Evolutionary conservation across 2,113 vertebrate genomes (phyloP).

Genomic region (Passer domesticus): DNA sequence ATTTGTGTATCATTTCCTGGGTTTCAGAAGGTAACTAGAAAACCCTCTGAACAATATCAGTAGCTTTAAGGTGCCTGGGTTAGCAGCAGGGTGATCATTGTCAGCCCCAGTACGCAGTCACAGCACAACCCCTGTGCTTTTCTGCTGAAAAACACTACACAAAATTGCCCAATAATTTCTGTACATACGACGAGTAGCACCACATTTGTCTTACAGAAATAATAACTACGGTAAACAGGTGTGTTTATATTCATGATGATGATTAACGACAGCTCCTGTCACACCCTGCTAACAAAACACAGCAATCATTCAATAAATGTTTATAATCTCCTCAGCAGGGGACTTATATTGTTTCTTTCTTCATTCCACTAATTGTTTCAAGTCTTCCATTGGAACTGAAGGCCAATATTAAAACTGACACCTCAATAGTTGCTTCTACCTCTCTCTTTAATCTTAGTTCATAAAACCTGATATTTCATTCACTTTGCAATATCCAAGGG

Average conservation of each 20-base stretch:
- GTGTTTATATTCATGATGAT: neutral
- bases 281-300: neutral
- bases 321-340: neutral
- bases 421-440: neutral
- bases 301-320: neutral
- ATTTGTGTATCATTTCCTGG: neutral
- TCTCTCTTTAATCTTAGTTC: neutral
- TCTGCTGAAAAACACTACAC: neutral
- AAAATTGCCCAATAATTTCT: neutral
- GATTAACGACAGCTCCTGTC: neutral
- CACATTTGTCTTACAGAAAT: neutral
- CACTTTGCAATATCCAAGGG: neutral
- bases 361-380: neutral
- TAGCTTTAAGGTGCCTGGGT: neutral
- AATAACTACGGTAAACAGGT: neutral
- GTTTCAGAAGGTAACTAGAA: neutral
- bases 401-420: neutral
- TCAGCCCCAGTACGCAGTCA: neutral
- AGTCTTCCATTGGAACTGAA: neutral
- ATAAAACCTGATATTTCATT: neutral
- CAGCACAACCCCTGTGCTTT: neutral
- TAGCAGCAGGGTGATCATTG: too few species aligned
- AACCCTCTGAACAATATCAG: neutral
- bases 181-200: accelerated
- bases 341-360: neutral